Percentiles rank a stretch among this genome's conserved stretches.
Evolutionary conservation across 2,797 vertebrate genomes (phyloP).

Genomic region (Champsocephalus gunnari): DNA sequence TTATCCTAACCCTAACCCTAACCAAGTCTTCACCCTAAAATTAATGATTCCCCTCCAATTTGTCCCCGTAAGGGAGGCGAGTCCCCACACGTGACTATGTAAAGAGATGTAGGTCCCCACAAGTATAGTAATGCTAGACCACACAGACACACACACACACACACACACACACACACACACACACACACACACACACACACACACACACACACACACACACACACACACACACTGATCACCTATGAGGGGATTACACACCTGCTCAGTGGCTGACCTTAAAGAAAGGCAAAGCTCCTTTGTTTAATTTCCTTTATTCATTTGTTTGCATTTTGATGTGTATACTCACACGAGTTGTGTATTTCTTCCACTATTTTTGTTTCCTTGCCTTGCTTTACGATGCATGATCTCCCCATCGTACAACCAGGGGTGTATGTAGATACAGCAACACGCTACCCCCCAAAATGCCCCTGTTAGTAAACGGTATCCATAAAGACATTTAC

Average conservation of each 20-base stretch:
- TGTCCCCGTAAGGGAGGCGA: too few species aligned
- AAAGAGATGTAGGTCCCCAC: too few species aligned
- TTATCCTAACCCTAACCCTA: too few species aligned
- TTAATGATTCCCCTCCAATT: too few species aligned
- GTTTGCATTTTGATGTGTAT: slow-evolving; percentile 54
- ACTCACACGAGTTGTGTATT: slow-evolving; percentile 64
- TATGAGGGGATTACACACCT: slow-evolving; percentile 45
- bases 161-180: too few species aligned
- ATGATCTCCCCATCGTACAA: slow-evolving; percentile 58
- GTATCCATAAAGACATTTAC: slow-evolving; percentile 93
- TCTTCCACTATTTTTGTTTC: slow-evolving; percentile 53
- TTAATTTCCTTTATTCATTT: slow-evolving; percentile 46
- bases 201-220: background rate
- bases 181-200: too few species aligned
- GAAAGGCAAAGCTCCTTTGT: slow-evolving; percentile 51
- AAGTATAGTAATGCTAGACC: too few species aligned
- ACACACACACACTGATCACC: slow-evolving; percentile 25
- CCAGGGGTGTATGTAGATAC: slow-evolving; percentile 90
- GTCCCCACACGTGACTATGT: too few species aligned
- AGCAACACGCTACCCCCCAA: slow-evolving; percentile 93
- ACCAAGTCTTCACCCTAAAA: too few species aligned
- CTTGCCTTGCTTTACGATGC: slow-evolving; percentile 61
- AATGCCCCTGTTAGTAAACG: slow-evolving; percentile 95
- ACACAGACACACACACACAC: too few species aligned
- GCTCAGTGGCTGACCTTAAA: slow-evolving; percentile 51